phyloP scores from a whole-genome alignment of 2,888 invertebrate species.

The Lamellibrachia satsuma region DNA sequence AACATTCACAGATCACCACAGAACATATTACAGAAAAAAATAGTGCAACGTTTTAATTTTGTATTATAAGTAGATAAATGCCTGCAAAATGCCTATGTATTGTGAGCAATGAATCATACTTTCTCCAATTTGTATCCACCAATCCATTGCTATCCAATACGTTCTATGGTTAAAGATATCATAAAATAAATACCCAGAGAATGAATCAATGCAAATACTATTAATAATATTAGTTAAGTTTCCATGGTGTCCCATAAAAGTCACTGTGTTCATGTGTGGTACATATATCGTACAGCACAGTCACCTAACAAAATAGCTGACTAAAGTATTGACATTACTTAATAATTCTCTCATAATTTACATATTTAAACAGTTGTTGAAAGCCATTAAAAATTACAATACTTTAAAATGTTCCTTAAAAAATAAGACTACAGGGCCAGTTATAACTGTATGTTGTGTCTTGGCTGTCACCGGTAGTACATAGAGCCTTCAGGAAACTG shows the following conservation, averaged over 20 bases:
- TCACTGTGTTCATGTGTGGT: background rate
- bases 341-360: background rate
- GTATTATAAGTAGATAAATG: too few species aligned
- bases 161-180: too few species aligned
- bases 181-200: too few species aligned
- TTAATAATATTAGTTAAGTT: background rate
- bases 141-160: too few species aligned
- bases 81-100: too few species aligned
- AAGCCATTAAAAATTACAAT: background rate
- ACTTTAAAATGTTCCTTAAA: background rate
- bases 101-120: too few species aligned
- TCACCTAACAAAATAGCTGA: background rate
- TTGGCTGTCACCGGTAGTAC: background rate
- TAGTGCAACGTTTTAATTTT: too few species aligned
- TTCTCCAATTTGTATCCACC: too few species aligned
- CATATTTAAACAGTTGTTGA: background rate
- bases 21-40: too few species aligned
- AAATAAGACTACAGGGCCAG: background rate
- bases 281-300: background rate
- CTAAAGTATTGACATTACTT: conserved; percentile 1
- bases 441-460: background rate
- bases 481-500: background rate
- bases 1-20: too few species aligned
- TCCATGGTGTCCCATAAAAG: background rate
- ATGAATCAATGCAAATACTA: too few species aligned